Conservation (phyloP, 2,888 invertebrate genomes). For the Abscondita cerata region DNA sequence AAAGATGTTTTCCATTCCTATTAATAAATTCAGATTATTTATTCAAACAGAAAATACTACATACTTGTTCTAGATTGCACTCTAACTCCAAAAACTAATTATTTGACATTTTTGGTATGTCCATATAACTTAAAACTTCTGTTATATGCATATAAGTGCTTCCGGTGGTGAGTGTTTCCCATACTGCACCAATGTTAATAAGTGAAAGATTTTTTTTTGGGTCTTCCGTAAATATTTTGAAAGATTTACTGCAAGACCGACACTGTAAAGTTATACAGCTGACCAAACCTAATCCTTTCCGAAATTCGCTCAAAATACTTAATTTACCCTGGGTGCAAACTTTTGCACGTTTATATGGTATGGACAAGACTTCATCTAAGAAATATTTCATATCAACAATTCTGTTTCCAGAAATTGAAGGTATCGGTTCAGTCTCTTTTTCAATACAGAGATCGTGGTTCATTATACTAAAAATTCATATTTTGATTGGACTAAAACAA, state of each 20-base stretch:
- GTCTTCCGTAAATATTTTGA: neutral
- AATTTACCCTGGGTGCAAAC: neutral
- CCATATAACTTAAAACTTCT: neutral
- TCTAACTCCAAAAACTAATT: neutral
- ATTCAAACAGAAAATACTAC: no score
- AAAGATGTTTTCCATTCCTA: neutral
- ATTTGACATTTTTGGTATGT: neutral
- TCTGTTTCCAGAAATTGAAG: no score
- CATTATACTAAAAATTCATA: no score
- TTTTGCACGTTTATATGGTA: neutral
- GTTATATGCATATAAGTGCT: neutral
- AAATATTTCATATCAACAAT: no score
- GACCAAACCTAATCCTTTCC: neutral
- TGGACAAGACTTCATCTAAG: no score
- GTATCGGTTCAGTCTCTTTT: no score
- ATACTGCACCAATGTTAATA: neutral
- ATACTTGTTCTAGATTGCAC: neutral
- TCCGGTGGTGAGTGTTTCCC: neutral
- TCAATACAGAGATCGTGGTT: no score
- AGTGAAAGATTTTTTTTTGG: neutral
- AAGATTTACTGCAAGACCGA: neutral
- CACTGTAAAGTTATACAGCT: neutral
- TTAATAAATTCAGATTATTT: no score
- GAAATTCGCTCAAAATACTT: neutral
- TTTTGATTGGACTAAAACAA: no score